Evolutionary conservation across 2,888 invertebrate species (phyloP).

Genomic region (Eupithecia vulgata): DNA sequence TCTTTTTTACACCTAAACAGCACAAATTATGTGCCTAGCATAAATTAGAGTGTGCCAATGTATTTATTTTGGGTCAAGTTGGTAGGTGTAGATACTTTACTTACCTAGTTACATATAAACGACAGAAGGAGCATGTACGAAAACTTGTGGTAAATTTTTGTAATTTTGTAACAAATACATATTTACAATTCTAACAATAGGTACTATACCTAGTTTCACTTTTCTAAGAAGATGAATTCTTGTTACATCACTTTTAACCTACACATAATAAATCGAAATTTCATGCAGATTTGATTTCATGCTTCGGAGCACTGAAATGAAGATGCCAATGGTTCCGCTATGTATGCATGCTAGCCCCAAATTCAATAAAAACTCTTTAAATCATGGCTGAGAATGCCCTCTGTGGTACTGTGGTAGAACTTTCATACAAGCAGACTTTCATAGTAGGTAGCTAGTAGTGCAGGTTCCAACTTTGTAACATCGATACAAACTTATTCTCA

Average conservation of each 20-base stretch:
- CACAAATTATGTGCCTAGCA: background rate
- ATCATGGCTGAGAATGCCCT: background rate
- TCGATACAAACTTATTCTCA: background rate
- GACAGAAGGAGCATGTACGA: background rate
- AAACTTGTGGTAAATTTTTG: background rate
- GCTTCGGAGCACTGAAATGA: constrained; percentile 13
- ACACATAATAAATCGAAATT: constrained; percentile 20
- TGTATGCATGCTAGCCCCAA: background rate
- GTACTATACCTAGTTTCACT: constrained; percentile 19
- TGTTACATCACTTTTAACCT: constrained; percentile 27
- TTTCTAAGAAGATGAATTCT: constrained; percentile 27
- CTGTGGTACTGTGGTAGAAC: background rate
- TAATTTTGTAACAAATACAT: constrained; percentile 1
- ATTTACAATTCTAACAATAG: background rate
- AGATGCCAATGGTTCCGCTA: background rate
- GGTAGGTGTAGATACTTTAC: too few species aligned
- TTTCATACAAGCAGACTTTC: background rate
- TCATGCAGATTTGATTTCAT: constrained; percentile 28
- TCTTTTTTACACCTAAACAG: background rate
- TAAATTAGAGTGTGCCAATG: background rate
- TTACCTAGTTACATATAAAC: background rate
- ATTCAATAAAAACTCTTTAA: background rate
- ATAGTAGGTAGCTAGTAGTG: background rate
- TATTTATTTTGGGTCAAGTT: background rate
- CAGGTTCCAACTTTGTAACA: background rate